Evolutionary conservation across 1,140 invertebrate species (phyloP).

Genomic region (Tetranychus urticae): DNA sequence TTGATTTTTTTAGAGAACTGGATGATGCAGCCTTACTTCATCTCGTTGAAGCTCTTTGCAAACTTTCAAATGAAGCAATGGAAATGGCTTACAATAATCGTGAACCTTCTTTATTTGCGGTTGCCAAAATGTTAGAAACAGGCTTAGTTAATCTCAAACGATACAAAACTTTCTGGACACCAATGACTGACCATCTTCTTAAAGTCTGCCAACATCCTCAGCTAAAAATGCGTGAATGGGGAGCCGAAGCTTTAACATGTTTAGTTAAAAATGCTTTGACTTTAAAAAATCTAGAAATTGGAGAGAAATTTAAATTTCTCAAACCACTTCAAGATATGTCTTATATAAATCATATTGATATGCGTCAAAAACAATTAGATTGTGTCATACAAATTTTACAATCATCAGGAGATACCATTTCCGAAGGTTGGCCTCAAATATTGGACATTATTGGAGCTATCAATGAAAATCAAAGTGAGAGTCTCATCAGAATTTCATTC

Average conservation of each 20-base stretch:
- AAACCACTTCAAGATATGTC: slow-evolving; percentile 51
- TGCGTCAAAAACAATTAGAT: slow-evolving; percentile 77
- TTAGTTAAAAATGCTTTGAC: slow-evolving; percentile 76
- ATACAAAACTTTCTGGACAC: slow-evolving; percentile 82
- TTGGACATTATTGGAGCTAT: slow-evolving; percentile 83
- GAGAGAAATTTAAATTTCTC: neutral
- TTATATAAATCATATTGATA: slow-evolving; percentile 59
- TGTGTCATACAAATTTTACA: slow-evolving; percentile 80
- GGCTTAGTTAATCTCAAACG: slow-evolving; percentile 77
- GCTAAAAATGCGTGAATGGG: slow-evolving; percentile 84
- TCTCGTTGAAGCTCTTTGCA: slow-evolving; percentile 84
- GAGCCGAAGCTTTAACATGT: slow-evolving; percentile 83
- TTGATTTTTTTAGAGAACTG: slow-evolving; percentile 30
- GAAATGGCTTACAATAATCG: slow-evolving; percentile 83
- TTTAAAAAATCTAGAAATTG: slow-evolving; percentile 29
- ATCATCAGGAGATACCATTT: slow-evolving; percentile 55
- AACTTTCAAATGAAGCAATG: slow-evolving; percentile 88
- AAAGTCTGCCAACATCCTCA: slow-evolving; percentile 83
- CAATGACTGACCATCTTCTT: slow-evolving; percentile 80
- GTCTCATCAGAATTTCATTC: slow-evolving; percentile 72
- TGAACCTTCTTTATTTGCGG: slow-evolving; percentile 40
- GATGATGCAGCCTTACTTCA: slow-evolving; percentile 87
- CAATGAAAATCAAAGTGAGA: slow-evolving; percentile 72
- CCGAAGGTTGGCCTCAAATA: slow-evolving; percentile 79
- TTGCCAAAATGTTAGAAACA: slow-evolving; percentile 87